Evolutionary conservation across 2,888 invertebrate genomes (phyloP).

Genomic region (Drosophila nigricruria): DNA sequence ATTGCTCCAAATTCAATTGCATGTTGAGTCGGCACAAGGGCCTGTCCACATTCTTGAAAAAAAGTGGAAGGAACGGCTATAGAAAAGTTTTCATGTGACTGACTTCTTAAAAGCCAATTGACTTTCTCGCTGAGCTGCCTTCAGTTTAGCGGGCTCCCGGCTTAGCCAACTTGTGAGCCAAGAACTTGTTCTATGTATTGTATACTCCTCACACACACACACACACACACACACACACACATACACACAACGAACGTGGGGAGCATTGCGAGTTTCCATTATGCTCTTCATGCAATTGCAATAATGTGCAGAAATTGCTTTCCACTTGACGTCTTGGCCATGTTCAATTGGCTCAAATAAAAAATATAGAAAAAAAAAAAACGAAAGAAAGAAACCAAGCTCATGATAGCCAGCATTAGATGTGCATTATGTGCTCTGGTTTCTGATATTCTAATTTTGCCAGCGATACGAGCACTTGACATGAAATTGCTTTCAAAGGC

Average conservation of each 20-base stretch:
- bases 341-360: conserved; percentile 30
- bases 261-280: conserved; percentile 56
- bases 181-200: conserved; percentile 23
- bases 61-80: conserved; percentile 23
- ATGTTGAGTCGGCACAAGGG: conserved; percentile 44
- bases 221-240: conserved; percentile 9
- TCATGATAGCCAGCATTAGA: conserved; percentile 25
- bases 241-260: neutral
- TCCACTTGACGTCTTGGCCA: conserved; percentile 54
- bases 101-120: conserved; percentile 79
- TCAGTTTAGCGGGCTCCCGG: conserved; percentile 39
- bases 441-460: conserved; percentile 34
- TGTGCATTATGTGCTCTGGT: conserved; percentile 20
- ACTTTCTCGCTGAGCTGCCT: conserved; percentile 58
- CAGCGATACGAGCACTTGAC: conserved; percentile 17
- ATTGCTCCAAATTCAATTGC: conserved; percentile 76
- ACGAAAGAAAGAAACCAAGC: neutral
- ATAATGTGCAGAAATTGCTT: conserved; percentile 70
- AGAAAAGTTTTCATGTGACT: conserved; percentile 71
- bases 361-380: neutral
- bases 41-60: conserved; percentile 58
- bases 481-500: conserved; percentile 24
- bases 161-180: conserved; percentile 33
- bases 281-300: conserved; percentile 62
- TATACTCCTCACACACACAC: neutral